Conservation (phyloP, 1,140 invertebrate genomes). For the Euwallacea similis region DNA sequence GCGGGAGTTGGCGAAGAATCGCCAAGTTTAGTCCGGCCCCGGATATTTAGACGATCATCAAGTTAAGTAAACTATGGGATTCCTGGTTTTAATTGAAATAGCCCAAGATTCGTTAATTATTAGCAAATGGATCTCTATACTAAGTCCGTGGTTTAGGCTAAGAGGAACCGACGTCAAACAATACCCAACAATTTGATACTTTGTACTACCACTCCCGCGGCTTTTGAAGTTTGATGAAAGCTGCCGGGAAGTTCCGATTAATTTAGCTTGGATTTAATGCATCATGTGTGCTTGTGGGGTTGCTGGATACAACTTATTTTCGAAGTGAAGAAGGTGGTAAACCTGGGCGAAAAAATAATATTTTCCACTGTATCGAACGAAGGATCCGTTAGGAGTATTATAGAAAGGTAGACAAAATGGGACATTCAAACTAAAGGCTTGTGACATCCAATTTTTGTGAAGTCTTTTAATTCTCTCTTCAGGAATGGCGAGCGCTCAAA, state of each 20-base stretch:
- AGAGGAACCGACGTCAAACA: constrained; percentile 10
- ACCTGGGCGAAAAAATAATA: no score
- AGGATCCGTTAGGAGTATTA: no score
- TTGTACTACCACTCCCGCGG: constrained; percentile 1
- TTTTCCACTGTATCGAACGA: no score
- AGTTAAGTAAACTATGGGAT: constrained; percentile 18
- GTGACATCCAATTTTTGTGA: no score
- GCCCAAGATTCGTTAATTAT: constrained; percentile 16
- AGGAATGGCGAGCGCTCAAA: no score
- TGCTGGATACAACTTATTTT: no score
- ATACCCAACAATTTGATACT: constrained; percentile 10
- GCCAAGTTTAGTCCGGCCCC: background rate
- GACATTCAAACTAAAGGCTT: no score
- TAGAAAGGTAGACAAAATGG: no score
- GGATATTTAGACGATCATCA: constrained; percentile 12
- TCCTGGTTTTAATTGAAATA: constrained; percentile 15
- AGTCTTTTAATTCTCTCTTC: no score
- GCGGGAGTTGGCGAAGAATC: background rate
- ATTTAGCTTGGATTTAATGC: background rate
- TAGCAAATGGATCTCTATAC: constrained; percentile 11
- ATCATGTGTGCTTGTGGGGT: background rate
- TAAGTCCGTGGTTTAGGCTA: constrained; percentile 8
- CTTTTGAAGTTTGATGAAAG: constrained; percentile 5
- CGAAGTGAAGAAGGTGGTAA: no score
- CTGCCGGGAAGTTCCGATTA: background rate